phyloP scores from a whole-genome alignment of 2,113 vertebrate genomes.

The Perccottus glenii region DNA sequence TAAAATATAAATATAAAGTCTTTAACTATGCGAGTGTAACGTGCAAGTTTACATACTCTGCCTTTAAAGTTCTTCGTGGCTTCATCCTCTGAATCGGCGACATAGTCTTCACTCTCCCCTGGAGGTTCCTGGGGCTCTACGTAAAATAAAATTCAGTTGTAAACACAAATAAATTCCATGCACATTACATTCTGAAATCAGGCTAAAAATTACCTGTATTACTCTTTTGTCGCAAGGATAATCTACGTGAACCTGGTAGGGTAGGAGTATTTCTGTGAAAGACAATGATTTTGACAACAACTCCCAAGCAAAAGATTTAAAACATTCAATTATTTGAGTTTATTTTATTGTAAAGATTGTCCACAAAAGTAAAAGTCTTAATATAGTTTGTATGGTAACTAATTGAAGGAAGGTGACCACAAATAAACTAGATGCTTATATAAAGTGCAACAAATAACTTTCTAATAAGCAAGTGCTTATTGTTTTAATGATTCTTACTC shows the following conservation, averaged over 20 bases:
- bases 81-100: constrained; percentile 83
- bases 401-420: background rate
- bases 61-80: constrained; percentile 73
- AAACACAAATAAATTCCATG: background rate
- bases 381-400: no score
- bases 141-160: background rate
- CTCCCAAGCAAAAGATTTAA: constrained; percentile 13
- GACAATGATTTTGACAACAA: constrained; percentile 9
- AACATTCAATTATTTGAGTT: background rate
- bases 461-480: no score
- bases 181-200: no score
- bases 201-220: constrained; percentile 63
- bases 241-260: constrained; percentile 12
- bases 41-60: constrained; percentile 54
- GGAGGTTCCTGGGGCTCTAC: background rate
- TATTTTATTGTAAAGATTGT: background rate
- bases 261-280: constrained; percentile 64
- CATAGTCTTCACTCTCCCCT: constrained; percentile 62
- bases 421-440: background rate
- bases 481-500: no score
- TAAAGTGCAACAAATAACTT: background rate
- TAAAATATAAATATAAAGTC: no score
- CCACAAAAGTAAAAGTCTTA: no score
- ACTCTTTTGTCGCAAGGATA: constrained; percentile 11
- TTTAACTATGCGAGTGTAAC: background rate